Evolutionary conservation across 2,113 vertebrate species (phyloP).

Genomic region (Atractosteus spatula): DNA sequence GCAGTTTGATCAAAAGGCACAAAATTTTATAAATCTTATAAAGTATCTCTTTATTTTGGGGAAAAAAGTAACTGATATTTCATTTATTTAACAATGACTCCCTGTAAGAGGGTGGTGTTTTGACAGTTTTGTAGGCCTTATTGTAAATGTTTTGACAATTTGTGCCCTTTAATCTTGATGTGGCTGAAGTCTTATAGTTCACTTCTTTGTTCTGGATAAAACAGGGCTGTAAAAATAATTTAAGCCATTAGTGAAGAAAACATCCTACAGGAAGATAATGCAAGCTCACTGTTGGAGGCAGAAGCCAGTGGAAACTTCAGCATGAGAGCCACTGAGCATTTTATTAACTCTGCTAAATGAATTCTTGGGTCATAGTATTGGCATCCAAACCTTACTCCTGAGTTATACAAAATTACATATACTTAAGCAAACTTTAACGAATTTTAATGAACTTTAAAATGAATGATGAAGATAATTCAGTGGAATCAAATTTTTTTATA

Average conservation of each 20-base stretch:
- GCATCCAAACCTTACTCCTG: too few species aligned
- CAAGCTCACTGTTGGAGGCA: constrained; percentile 28
- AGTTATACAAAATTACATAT: too few species aligned
- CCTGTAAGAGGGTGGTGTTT: background rate
- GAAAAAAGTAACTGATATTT: background rate
- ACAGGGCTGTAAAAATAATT: background rate
- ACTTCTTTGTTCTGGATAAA: constrained; percentile 2
- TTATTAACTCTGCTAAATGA: too few species aligned
- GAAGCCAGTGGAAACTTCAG: constrained; percentile 18
- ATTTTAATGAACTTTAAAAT: too few species aligned
- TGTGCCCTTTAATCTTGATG: background rate
- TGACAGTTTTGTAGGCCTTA: background rate
- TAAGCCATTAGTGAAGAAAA: constrained; percentile 6
- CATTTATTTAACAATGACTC: background rate
- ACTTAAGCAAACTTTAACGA: too few species aligned
- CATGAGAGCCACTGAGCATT: too few species aligned
- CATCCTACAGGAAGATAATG: constrained; percentile 21
- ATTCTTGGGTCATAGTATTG: too few species aligned
- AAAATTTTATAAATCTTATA: background rate
- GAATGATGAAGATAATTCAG: too few species aligned
- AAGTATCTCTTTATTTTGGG: background rate
- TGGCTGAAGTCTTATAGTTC: background rate
- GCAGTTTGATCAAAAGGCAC: background rate
- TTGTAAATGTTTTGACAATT: background rate
- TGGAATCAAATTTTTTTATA: too few species aligned